A percentile compares a stretch with the other conserved stretches of the same genome.
phyloP scores from a whole-genome alignment of 2,888 invertebrate genomes.

The Amphiduros pacificus region DNA sequence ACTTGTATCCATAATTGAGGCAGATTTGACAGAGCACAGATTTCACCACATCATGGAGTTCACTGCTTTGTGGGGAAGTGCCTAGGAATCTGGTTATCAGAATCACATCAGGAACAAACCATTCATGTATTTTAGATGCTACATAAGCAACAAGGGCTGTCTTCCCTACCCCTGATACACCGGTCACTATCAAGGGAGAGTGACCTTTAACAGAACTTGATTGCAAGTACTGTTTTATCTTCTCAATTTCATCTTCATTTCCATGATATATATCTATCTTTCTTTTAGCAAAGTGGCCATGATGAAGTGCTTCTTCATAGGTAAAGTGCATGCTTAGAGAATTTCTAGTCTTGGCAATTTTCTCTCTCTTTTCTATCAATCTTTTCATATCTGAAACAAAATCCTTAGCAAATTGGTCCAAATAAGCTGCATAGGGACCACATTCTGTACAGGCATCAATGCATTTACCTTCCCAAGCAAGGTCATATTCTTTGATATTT shows the following conservation, averaged over 20 bases:
- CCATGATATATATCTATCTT: constrained; percentile 29
- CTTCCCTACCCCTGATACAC: constrained; percentile 30
- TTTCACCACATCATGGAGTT: constrained; percentile 26
- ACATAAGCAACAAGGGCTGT: constrained; percentile 25
- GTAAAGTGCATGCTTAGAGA: not conserved
- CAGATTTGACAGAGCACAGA: constrained; percentile 33
- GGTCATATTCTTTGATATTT: constrained; percentile 4
- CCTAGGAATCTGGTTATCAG: constrained; percentile 36
- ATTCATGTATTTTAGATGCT: constrained; percentile 6
- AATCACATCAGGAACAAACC: constrained; percentile 19
- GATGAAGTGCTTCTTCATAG: constrained; percentile 26
- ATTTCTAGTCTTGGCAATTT: not conserved
- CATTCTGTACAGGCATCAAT: constrained; percentile 20
- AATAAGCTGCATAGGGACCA: constrained; percentile 9
- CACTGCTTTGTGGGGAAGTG: constrained; percentile 35
- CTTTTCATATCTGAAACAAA: constrained; percentile 20
- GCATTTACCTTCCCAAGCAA: constrained; percentile 14
- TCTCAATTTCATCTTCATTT: constrained; percentile 17
- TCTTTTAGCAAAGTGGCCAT: constrained; percentile 20
- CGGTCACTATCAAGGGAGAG: constrained; percentile 23
- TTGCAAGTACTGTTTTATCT: constrained; percentile 15
- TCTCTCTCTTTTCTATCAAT: not conserved
- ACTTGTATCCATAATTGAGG: not conserved
- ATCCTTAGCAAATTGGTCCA: constrained; percentile 15
- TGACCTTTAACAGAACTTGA: not conserved